Percentiles rank a stretch among this genome's conserved stretches.
Evolutionary conservation across 1,140 invertebrate species (phyloP).

Genomic region (Apolygus lucorum): DNA sequence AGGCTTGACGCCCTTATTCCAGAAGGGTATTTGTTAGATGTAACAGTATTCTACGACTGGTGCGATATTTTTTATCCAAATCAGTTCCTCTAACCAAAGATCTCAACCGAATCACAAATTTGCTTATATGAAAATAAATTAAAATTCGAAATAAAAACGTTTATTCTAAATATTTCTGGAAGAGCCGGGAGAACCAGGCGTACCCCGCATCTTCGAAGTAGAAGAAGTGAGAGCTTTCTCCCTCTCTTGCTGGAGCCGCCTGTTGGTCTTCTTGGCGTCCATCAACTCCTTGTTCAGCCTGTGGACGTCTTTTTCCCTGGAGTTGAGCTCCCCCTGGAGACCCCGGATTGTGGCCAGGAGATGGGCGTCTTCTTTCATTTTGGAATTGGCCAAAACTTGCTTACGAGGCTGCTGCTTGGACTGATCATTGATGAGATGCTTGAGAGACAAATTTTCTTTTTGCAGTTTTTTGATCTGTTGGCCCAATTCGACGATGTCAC

Average conservation of each 20-base stretch:
- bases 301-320: conserved; percentile 58
- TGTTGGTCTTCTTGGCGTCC: conserved; percentile 61
- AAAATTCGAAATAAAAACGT: too few species aligned
- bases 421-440: conserved; percentile 14
- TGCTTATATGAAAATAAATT: too few species aligned
- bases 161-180: too few species aligned
- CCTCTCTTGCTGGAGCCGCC: conserved; percentile 61
- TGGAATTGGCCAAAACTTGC: background rate
- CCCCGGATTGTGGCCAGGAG: conserved; percentile 66
- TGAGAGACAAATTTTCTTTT: conserved; percentile 5
- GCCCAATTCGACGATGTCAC: conserved; percentile 16
- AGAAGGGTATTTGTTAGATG: too few species aligned
- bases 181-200: too few species aligned
- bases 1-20: too few species aligned
- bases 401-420: background rate
- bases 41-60: too few species aligned
- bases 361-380: conserved; percentile 58
- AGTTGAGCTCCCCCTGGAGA: conserved; percentile 57
- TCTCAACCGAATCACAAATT: too few species aligned
- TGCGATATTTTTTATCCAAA: too few species aligned
- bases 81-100: too few species aligned
- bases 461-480: conserved; percentile 18
- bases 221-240: conserved; percentile 44
- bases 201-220: conserved; percentile 14
- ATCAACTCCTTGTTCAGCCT: conserved; percentile 63